Evolutionary conservation across 2,113 vertebrate genomes (phyloP).

Genomic region (Salminus brasiliensis): DNA sequence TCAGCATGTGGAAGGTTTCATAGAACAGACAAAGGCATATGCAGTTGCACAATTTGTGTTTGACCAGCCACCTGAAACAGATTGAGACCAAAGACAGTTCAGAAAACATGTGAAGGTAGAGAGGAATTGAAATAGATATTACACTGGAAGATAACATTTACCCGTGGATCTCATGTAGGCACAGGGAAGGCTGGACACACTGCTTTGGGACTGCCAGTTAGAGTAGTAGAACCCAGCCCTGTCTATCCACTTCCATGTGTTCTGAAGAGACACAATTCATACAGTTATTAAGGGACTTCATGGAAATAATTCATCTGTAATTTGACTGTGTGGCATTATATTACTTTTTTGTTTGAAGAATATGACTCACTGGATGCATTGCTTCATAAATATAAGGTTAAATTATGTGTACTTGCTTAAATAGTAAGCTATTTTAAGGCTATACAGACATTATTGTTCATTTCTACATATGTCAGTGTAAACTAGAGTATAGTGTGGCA

Average conservation of each 20-base stretch:
- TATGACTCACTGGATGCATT: too few relatives aligned
- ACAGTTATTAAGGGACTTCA: neutral
- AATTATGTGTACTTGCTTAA: too few relatives aligned
- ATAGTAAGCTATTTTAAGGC: too few relatives aligned
- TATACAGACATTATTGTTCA: too few relatives aligned
- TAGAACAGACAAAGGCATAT: slow-evolving; percentile 1
- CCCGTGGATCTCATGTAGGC: neutral
- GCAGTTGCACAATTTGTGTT: neutral
- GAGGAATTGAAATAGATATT: neutral
- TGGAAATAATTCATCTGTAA: too few relatives aligned
- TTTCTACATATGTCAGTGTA: too few relatives aligned
- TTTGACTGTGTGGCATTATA: too few relatives aligned
- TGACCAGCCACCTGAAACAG: slow-evolving; percentile 8
- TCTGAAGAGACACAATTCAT: neutral
- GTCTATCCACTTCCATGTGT: slow-evolving; percentile 4
- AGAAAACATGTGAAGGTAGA: neutral
- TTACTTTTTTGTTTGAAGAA: too few relatives aligned
- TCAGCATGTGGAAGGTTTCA: neutral
- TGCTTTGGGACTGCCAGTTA: slow-evolving; percentile 12
- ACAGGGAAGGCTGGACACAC: neutral
- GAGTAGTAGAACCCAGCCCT: neutral
- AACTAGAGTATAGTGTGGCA: too few relatives aligned
- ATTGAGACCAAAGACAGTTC: neutral
- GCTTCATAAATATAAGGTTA: too few relatives aligned
- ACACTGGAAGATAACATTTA: neutral